phyloP scores from a whole-genome alignment of 2,797 vertebrate species.

The Oreonectes daqikongensis region DNA sequence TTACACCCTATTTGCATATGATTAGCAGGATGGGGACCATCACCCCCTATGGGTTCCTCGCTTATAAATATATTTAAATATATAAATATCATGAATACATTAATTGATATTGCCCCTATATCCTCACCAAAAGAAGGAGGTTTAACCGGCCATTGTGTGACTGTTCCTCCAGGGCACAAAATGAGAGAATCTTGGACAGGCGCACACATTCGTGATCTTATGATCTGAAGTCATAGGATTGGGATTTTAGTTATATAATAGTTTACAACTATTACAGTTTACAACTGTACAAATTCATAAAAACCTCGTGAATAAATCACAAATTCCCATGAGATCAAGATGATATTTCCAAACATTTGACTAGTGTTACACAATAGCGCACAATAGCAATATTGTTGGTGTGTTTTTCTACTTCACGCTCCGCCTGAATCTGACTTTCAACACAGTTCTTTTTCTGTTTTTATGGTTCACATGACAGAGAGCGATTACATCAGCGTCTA shows the following conservation, averaged over 20 bases:
- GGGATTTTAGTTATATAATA: too few relatives aligned
- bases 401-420: slow-evolving; percentile 29
- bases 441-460: slow-evolving; percentile 62
- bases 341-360: neutral
- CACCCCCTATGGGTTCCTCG: slow-evolving; percentile 74
- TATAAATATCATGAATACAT: slow-evolving; percentile 84
- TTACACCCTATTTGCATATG: slow-evolving; percentile 79
- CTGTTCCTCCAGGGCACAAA: slow-evolving; percentile 61
- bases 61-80: slow-evolving; percentile 85
- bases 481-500: slow-evolving; percentile 76
- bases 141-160: slow-evolving; percentile 43
- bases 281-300: too few relatives aligned
- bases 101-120: slow-evolving; percentile 70
- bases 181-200: slow-evolving; percentile 49
- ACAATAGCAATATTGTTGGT: neutral
- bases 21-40: slow-evolving; percentile 74
- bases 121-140: slow-evolving; percentile 64
- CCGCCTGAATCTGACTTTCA: slow-evolving; percentile 31
- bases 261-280: too few relatives aligned
- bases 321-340: too few relatives aligned
- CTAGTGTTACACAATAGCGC: neutral
- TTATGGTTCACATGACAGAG: slow-evolving; percentile 74
- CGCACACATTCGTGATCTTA: neutral
- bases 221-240: neutral
- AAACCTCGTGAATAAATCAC: neutral